A percentile compares a stretch with the other conserved stretches of the same genome.
phyloP scores from a whole-genome alignment of 1,140 invertebrate genomes.

The Pogonomyrmex barbatus region DNA sequence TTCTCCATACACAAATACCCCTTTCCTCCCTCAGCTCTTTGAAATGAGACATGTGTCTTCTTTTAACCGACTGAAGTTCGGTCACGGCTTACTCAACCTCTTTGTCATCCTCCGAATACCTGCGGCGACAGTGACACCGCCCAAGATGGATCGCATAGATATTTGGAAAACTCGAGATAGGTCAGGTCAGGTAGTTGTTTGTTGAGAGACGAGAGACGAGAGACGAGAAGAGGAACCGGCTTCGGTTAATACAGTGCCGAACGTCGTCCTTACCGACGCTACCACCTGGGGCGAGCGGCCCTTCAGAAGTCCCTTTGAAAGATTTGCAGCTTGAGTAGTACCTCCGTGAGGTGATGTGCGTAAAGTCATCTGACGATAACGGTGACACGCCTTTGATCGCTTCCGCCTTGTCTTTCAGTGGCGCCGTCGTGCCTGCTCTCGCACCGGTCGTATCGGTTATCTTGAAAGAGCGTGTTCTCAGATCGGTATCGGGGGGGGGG shows the following conservation, averaged over 20 bases:
- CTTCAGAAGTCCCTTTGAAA: constrained; percentile 77
- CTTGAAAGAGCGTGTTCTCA: constrained; percentile 19
- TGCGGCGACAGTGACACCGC: neutral
- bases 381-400: constrained; percentile 76
- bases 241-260: constrained; percentile 9
- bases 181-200: constrained; percentile 47
- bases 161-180: constrained; percentile 33
- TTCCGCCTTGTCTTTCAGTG: constrained; percentile 73
- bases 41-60: neutral
- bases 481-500: neutral
- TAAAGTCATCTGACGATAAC: constrained; percentile 77
- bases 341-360: constrained; percentile 55
- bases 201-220: neutral
- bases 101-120: neutral
- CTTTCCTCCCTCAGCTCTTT: too few species aligned
- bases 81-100: neutral
- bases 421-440: constrained; percentile 8
- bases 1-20: neutral
- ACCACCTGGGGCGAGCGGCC: constrained; percentile 71
- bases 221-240: neutral
- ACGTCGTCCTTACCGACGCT: constrained; percentile 25
- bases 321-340: constrained; percentile 77
- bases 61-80: neutral
- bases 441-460: constrained; percentile 32
- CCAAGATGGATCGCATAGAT: neutral